phyloP scores from a whole-genome alignment of 2,888 invertebrate genomes.

The Pristionchus japonicus region DNA sequence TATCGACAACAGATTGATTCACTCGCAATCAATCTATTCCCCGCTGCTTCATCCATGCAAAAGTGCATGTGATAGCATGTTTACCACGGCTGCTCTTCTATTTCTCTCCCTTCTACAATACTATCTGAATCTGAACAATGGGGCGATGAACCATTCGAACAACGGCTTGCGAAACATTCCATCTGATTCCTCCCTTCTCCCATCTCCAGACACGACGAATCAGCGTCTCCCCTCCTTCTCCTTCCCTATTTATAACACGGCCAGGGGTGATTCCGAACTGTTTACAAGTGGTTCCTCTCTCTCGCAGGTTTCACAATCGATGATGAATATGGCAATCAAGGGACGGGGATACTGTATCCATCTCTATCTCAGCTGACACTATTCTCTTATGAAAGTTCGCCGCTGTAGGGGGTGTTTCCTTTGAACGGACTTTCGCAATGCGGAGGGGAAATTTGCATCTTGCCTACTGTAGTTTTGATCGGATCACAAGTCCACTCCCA shows the following conservation, averaged over 20 bases:
- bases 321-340: constrained; percentile 37
- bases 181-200: not conserved
- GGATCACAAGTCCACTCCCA: not conserved
- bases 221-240: not conserved
- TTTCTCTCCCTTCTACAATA: no score
- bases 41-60: not conserved
- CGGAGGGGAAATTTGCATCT: not conserved
- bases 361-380: not conserved
- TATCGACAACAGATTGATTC: constrained; percentile 26
- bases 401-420: not conserved
- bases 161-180: not conserved
- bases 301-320: not conserved
- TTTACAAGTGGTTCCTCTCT: not conserved
- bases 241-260: not conserved
- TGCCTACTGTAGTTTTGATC: not conserved
- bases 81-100: not conserved
- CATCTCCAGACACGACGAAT: constrained; percentile 24
- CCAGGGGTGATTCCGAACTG: not conserved
- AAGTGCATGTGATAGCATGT: constrained; percentile 9
- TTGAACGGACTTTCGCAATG: not conserved
- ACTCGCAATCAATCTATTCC: not conserved
- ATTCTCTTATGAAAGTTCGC: not conserved
- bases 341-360: not conserved
- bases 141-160: not conserved
- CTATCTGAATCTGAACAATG: not conserved